Conservation (phyloP, 2,888 invertebrate genomes). For the Malacosoma neustria region DNA sequence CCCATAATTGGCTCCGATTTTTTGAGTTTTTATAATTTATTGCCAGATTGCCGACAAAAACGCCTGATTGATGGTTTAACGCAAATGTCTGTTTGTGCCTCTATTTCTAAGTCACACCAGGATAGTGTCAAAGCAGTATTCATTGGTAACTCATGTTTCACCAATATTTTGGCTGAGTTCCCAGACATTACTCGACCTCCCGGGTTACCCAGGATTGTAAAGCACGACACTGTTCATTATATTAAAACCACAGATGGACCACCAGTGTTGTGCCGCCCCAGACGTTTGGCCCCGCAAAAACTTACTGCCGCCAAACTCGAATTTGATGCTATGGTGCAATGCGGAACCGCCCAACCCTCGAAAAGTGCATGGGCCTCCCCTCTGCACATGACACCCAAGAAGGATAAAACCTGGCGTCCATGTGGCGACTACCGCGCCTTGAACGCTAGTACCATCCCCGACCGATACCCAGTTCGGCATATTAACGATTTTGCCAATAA, state of each 20-base stretch:
- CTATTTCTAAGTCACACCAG: neutral
- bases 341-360: slow-evolving; percentile 1
- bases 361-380: slow-evolving; percentile 1
- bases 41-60: slow-evolving; percentile 2
- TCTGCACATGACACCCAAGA: neutral
- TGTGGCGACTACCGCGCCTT: slow-evolving; percentile 5
- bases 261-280: slow-evolving; percentile 3
- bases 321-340: slow-evolving; percentile 1
- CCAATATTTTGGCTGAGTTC: neutral
- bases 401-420: neutral
- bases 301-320: slow-evolving; percentile 1
- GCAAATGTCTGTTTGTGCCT: neutral
- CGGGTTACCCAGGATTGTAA: neutral
- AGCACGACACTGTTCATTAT: neutral
- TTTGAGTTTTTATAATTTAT: slow-evolving; percentile 1
- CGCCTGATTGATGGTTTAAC: slow-evolving; percentile 3
- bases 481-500: slow-evolving; percentile 7
- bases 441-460: slow-evolving; percentile 4
- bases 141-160: neutral
- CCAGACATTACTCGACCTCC: neutral
- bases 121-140: slow-evolving; percentile 1
- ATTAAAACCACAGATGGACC: slow-evolving; percentile 1
- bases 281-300: slow-evolving; percentile 5
- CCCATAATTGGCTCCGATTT: slow-evolving; percentile 8
- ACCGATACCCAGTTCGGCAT: slow-evolving; percentile 8